A percentile compares a stretch with the other conserved stretches of the same genome.
These are phyloP conservation scores for Oligia fasciuncula DNA, from an alignment of 2,888 invertebrate species.

Conservation along the genomic window DNA sequence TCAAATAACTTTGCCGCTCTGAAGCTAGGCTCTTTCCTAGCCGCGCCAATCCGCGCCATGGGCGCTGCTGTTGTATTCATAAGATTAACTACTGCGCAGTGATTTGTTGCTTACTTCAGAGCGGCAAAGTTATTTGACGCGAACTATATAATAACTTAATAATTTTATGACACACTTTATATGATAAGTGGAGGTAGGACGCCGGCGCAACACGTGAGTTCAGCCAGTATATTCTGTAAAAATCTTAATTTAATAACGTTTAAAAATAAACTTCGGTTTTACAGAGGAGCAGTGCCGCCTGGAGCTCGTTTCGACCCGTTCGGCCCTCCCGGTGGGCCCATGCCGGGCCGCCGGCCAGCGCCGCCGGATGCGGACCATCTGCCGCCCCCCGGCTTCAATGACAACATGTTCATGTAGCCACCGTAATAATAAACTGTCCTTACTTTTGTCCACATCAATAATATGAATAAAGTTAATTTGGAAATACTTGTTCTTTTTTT, in stretches of 20 bases:
- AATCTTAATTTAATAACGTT: not conserved
- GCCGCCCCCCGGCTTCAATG: constrained; percentile 93
- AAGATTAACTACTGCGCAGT: too few relatives aligned
- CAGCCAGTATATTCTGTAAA: not conserved
- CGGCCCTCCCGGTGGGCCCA: constrained; percentile 91
- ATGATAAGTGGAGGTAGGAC: not conserved
- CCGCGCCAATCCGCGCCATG: too few relatives aligned
- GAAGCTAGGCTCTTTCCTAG: too few relatives aligned
- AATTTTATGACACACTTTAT: not conserved
- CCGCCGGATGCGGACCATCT: constrained; percentile 93
- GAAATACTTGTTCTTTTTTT: constrained; percentile 15
- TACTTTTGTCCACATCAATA: constrained; percentile 54
- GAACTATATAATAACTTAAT: not conserved
- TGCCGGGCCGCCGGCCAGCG: constrained; percentile 82
- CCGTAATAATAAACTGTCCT: constrained; percentile 33
- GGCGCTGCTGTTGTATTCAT: too few relatives aligned
- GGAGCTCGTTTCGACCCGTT: constrained; percentile 97
- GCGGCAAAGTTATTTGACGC: too few relatives aligned
- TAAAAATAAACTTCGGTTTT: not conserved
- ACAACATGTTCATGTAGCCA: constrained; percentile 93
- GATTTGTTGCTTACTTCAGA: too few relatives aligned
- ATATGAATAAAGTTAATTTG: constrained; percentile 63
- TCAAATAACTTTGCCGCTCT: too few relatives aligned
- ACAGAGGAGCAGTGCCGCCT: constrained; percentile 91
- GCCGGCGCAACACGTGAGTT: not conserved